Conservation (phyloP, 2,888 invertebrate species). For the Dorcus parallelipipedus region DNA sequence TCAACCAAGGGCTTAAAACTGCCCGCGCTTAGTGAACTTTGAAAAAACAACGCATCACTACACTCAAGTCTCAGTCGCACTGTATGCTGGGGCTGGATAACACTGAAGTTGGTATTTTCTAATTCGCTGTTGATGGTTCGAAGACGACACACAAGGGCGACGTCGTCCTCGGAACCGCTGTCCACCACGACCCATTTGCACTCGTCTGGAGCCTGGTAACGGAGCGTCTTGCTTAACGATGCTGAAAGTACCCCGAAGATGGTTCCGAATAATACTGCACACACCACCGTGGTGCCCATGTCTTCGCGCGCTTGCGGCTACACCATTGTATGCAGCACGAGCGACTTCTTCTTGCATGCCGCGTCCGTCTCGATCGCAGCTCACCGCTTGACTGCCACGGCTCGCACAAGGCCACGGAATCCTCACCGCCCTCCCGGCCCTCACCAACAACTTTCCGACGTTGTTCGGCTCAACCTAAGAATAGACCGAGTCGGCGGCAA, state of each 20-base stretch:
- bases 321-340: constrained; percentile 37
- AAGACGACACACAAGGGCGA: constrained; percentile 70
- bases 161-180: constrained; percentile 61
- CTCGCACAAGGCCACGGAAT: constrained; percentile 50
- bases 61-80: constrained; percentile 73
- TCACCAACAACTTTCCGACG: constrained; percentile 40
- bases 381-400: constrained; percentile 56
- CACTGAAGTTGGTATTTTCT: constrained; percentile 79
- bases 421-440: constrained; percentile 28
- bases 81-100: constrained; percentile 78
- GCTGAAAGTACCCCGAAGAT: constrained; percentile 60
- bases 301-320: constrained; percentile 33
- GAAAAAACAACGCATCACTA: constrained; percentile 76
- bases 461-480: constrained; percentile 40
- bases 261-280: constrained; percentile 58
- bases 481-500: constrained; percentile 45
- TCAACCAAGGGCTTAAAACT: constrained; percentile 74
- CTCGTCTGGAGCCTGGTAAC: constrained; percentile 78
- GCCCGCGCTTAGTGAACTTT: constrained; percentile 73
- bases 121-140: constrained; percentile 78
- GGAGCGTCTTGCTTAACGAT: constrained; percentile 58
- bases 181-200: constrained; percentile 75
- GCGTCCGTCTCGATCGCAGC: constrained; percentile 59
- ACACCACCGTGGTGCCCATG: constrained; percentile 55
- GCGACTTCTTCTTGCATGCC: constrained; percentile 40